These are phyloP conservation scores for Heliangelus exortis DNA, from an alignment of 2,797 vertebrate genomes.

Conservation along the genomic window DNA sequence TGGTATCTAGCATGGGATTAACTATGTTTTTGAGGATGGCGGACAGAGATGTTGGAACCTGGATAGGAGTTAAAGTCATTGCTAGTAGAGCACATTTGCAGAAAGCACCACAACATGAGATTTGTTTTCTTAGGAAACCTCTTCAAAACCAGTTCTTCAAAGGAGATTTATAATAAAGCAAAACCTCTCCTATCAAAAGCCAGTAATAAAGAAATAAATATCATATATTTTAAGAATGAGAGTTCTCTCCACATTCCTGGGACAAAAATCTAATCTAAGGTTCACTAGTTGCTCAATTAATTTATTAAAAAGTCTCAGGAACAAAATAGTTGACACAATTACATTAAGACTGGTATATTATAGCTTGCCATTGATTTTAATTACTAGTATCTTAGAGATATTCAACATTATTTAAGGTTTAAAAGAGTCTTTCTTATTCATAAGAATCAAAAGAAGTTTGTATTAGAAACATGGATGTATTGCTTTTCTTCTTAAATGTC, in stretches of 20 bases:
- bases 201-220: background rate
- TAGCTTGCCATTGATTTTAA: background rate
- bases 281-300: background rate
- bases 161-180: background rate
- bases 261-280: background rate
- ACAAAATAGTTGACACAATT: background rate
- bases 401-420: background rate
- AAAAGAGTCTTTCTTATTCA: background rate
- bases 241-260: background rate
- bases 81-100: background rate
- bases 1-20: rapidly evolving
- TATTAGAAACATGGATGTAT: background rate
- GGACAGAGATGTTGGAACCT: background rate
- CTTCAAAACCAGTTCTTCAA: background rate
- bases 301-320: background rate
- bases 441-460: background rate
- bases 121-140: background rate
- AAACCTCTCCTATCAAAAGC: background rate
- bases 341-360: background rate
- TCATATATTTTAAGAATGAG: background rate
- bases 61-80: background rate
- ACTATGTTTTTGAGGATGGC: background rate
- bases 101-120: background rate
- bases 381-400: background rate
- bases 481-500: background rate